A percentile compares a stretch with the other conserved stretches of the same genome.
These are phyloP conservation scores for Syngnathus typhle DNA, from an alignment of 2,113 vertebrate genomes.

Conservation along the genomic window DNA sequence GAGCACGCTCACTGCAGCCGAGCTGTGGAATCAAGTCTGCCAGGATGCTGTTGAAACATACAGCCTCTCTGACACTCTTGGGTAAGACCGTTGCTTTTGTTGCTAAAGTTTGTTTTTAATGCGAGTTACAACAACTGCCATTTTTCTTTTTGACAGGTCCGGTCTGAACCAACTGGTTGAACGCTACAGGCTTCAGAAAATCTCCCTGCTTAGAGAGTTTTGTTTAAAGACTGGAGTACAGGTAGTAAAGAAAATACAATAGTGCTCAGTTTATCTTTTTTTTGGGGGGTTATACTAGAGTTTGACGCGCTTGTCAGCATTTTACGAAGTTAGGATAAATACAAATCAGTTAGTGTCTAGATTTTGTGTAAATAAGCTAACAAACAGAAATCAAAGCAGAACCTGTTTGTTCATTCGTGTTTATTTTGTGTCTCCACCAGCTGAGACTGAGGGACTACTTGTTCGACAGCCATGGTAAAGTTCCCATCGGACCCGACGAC, in stretches of 20 bases:
- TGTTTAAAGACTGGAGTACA: slow-evolving; percentile 78
- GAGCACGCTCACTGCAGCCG: slow-evolving; percentile 64
- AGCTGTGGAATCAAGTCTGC: slow-evolving; percentile 74
- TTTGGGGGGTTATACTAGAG: too few species aligned
- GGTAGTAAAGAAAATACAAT: slow-evolving; percentile 48
- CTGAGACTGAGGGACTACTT: slow-evolving; percentile 74
- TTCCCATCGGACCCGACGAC: slow-evolving; percentile 74
- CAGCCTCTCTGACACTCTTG: slow-evolving; percentile 58
- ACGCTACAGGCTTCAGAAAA: slow-evolving; percentile 70
- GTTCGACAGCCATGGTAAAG: slow-evolving; percentile 73
- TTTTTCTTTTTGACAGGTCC: slow-evolving; percentile 52
- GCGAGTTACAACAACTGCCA: background rate
- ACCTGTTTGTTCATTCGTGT: background rate
- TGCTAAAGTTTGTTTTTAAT: background rate
- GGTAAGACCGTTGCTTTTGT: slow-evolving; percentile 48
- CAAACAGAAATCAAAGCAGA: background rate
- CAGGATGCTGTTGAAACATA: slow-evolving; percentile 72
- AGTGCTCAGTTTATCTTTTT: background rate
- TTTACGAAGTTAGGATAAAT: background rate
- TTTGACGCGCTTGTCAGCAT: background rate
- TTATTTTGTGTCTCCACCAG: slow-evolving; percentile 46
- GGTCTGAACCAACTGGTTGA: slow-evolving; percentile 70
- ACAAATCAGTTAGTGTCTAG: background rate
- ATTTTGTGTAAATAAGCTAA: background rate
- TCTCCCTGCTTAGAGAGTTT: slow-evolving; percentile 76